Evolutionary conservation across 2,888 invertebrate genomes (phyloP).

Genomic region (Masnerella sp.): DNA sequence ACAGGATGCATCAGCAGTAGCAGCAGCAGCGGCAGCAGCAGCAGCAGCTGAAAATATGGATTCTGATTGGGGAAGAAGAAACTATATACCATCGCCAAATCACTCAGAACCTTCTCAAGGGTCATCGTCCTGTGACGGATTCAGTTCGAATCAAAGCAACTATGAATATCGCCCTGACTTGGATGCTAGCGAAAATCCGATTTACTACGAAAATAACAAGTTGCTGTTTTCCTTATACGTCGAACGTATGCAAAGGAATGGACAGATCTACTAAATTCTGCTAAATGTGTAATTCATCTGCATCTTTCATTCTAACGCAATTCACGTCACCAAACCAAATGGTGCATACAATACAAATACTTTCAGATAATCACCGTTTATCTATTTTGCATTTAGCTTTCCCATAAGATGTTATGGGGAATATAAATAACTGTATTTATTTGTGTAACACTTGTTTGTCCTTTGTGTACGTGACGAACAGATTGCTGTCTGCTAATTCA

Average conservation of each 20-base stretch:
- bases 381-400: conserved; percentile 9
- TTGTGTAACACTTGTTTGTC: background rate
- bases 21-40: conserved; percentile 46
- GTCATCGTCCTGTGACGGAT: conserved; percentile 72
- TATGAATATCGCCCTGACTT: conserved; percentile 86
- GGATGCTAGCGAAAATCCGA: conserved; percentile 87
- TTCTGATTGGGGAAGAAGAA: conserved; percentile 69
- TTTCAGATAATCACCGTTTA: no score
- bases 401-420: background rate
- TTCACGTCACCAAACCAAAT: background rate
- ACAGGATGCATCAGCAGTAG: conserved; percentile 63
- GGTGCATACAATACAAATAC: no score
- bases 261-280: conserved; percentile 64
- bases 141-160: conserved; percentile 71
- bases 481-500: no score
- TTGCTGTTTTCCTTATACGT: conserved; percentile 90
- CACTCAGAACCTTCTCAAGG: conserved; percentile 73
- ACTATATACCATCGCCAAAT: conserved; percentile 73
- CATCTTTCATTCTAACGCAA: background rate
- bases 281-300: background rate
- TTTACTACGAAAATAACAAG: conserved; percentile 91
- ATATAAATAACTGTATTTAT: conserved; percentile 8
- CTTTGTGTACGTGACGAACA: background rate
- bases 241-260: conserved; percentile 85
- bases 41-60: conserved; percentile 67